These are phyloP conservation scores for Agonopterix heracliana DNA, from an alignment of 2,888 invertebrate genomes.

Conservation along the genomic window DNA sequence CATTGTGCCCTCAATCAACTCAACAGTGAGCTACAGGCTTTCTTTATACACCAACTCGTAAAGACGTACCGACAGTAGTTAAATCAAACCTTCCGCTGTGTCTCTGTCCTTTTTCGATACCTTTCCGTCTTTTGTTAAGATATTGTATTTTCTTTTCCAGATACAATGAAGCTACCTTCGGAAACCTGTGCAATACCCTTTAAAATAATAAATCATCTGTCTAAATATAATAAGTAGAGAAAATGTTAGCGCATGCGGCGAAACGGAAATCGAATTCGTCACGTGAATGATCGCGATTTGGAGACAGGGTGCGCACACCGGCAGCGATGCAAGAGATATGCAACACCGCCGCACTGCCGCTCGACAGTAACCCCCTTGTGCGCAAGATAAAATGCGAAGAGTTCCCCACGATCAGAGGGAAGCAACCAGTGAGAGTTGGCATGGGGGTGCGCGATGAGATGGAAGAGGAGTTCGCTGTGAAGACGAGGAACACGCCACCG, in stretches of 20 bases:
- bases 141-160: constrained; percentile 33
- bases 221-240: constrained; percentile 27
- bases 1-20: constrained; percentile 12
- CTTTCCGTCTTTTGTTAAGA: neutral
- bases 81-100: too few relatives aligned
- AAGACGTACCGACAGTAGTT: too few relatives aligned
- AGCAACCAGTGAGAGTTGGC: constrained; percentile 61
- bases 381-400: constrained; percentile 77
- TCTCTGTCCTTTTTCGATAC: too few relatives aligned
- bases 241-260: constrained; percentile 60
- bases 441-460: constrained; percentile 75
- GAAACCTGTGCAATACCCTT: constrained; percentile 23
- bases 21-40: neutral
- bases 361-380: constrained; percentile 71
- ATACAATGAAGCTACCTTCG: constrained; percentile 39
- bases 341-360: constrained; percentile 72
- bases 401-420: constrained; percentile 65
- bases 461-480: constrained; percentile 81
- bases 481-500: constrained; percentile 83
- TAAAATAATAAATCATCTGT: constrained; percentile 11
- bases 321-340: constrained; percentile 76
- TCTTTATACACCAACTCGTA: neutral
- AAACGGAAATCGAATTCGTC: constrained; percentile 50
- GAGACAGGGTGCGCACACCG: constrained; percentile 46
- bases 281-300: constrained; percentile 56